A percentile compares a stretch with the other conserved stretches of the same genome.
These are phyloP conservation scores for Psix sp. DNA, from an alignment of 1,140 invertebrate genomes.

Conservation along the genomic window DNA sequence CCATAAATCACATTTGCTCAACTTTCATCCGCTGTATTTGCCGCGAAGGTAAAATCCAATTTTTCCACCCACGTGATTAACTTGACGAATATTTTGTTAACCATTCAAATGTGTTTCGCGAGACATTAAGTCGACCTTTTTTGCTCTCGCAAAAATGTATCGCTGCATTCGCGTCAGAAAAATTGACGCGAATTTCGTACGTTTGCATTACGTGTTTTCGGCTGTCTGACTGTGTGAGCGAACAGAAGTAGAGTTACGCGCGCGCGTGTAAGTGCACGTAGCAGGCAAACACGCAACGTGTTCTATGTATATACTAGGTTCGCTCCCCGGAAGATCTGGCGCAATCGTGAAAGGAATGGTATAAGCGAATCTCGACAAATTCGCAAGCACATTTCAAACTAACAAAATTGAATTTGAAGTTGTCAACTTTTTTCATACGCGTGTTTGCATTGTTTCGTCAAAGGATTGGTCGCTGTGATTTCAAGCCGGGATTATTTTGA, in stretches of 20 bases:
- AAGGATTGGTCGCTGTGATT: too few species aligned
- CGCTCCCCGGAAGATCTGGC: conserved; percentile 50
- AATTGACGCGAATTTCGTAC: conserved; percentile 36
- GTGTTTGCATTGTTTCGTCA: conserved; percentile 33
- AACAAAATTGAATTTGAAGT: conserved; percentile 43
- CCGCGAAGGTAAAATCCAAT: too few species aligned
- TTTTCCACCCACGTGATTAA: too few species aligned
- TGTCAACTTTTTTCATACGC: conserved; percentile 30
- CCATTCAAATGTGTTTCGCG: too few species aligned
- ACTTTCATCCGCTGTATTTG: too few species aligned
- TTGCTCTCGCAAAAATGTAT: neutral
- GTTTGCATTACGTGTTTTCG: conserved; percentile 28
- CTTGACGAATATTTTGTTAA: too few species aligned
- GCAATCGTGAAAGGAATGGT: conserved; percentile 52
- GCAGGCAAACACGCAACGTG: conserved; percentile 38
- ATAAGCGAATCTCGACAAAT: conserved; percentile 57
- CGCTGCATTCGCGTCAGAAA: conserved; percentile 25
- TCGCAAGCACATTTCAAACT: conserved; percentile 50
- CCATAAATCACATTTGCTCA: too few species aligned
- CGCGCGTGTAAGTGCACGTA: conserved; percentile 21
- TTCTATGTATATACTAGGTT: conserved; percentile 49
- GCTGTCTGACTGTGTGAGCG: neutral
- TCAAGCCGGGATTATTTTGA: too few species aligned
- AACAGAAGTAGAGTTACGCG: neutral
- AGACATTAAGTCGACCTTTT: too few species aligned